These are phyloP conservation scores for Gambusia yucatana DNA, from an alignment of 2,797 vertebrate species.

Conservation along the genomic window DNA sequence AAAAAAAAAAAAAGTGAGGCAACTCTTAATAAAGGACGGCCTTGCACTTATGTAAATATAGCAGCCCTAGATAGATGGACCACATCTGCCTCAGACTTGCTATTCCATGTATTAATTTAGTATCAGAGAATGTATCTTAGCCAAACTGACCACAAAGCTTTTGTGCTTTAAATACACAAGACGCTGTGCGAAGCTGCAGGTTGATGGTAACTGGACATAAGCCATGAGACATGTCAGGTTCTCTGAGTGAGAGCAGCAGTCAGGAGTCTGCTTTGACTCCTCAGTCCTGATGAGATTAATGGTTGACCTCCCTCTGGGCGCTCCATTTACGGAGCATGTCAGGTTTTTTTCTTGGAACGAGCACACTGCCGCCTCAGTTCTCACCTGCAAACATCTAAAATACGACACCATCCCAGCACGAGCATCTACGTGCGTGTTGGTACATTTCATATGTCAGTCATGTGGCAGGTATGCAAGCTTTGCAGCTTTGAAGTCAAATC, in stretches of 20 bases:
- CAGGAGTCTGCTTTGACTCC: slow-evolving; percentile 53
- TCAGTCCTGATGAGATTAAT: slow-evolving; percentile 74
- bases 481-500: slow-evolving; percentile 42
- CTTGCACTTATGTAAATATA: not conserved
- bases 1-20: slow-evolving; percentile 24
- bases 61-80: not conserved
- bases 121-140: not conserved
- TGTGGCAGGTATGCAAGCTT: slow-evolving; percentile 13
- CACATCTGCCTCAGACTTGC: not conserved
- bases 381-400: slow-evolving; percentile 56
- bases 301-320: slow-evolving; percentile 66
- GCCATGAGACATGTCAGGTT: slow-evolving; percentile 48
- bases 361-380: slow-evolving; percentile 74
- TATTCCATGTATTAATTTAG: slow-evolving; percentile 2
- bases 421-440: slow-evolving; percentile 60
- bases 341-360: slow-evolving; percentile 65
- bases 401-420: slow-evolving; percentile 48
- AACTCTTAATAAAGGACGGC: slow-evolving; percentile 9
- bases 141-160: not conserved
- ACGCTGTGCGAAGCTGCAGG: slow-evolving; percentile 38
- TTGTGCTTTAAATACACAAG: slow-evolving; percentile 6
- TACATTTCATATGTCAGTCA: slow-evolving; percentile 47
- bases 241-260: slow-evolving; percentile 49
- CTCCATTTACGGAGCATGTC: slow-evolving; percentile 66
- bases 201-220: slow-evolving; percentile 56